Percentiles rank a stretch among this genome's conserved stretches.
phyloP scores from a whole-genome alignment of 2,113 vertebrate species.

The Gavialis gangeticus region DNA sequence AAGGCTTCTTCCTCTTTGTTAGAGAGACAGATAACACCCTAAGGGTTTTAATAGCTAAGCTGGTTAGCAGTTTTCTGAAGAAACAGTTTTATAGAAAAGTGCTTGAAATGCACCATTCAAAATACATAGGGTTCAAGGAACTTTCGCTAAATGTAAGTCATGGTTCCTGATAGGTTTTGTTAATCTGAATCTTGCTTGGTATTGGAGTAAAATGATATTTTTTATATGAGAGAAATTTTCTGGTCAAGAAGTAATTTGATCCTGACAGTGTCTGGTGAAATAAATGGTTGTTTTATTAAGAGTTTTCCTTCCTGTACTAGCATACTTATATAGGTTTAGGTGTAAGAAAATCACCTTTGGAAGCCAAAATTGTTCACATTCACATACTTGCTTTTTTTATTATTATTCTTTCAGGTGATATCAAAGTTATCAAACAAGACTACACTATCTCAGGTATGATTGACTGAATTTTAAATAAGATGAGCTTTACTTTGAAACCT shows the following conservation, averaged over 20 bases:
- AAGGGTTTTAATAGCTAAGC: too few relatives aligned
- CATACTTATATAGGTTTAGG: background rate
- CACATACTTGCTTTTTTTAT: conserved; percentile 33
- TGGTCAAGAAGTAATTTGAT: background rate
- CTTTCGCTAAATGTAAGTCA: too few relatives aligned
- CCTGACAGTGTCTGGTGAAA: background rate
- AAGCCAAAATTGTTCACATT: conserved; percentile 28
- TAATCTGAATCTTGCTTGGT: background rate
- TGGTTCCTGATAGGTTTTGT: too few relatives aligned
- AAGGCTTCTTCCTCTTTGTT: too few relatives aligned
- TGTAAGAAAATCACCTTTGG: background rate
- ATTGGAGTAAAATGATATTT: conserved; percentile 39
- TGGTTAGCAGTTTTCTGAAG: too few relatives aligned
- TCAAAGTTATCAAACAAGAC: conserved; percentile 88
- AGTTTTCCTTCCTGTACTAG: background rate
- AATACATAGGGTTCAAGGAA: too few relatives aligned
- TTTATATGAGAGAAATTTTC: background rate
- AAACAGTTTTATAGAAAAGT: too few relatives aligned
- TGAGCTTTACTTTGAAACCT: background rate
- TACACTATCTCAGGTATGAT: conserved; percentile 83
- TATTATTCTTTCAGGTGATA: conserved; percentile 83
- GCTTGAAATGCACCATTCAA: too few relatives aligned
- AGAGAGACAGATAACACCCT: too few relatives aligned
- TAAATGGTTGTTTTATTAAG: background rate
- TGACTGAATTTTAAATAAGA: conserved; percentile 28